phyloP scores from a whole-genome alignment of 2,797 vertebrate genomes.

The Microcaecilia unicolor region DNA sequence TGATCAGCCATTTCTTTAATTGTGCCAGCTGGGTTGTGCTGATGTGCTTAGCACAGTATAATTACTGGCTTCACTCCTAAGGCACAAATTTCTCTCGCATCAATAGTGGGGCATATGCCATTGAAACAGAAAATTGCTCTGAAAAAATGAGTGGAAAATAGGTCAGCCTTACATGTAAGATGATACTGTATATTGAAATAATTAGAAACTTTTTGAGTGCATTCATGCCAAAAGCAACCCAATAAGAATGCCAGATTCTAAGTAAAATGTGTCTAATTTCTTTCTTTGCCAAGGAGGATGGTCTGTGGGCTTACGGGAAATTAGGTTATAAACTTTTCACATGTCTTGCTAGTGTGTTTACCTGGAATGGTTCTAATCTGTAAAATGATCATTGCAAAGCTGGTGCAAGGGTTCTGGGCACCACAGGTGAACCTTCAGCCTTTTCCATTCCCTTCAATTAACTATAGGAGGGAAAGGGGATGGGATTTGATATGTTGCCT shows the following conservation, averaged over 20 bases:
- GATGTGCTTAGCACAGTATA: constrained; percentile 52
- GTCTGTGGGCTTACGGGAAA: constrained; percentile 20
- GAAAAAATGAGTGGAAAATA: constrained; percentile 35
- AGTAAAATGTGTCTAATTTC: constrained; percentile 44
- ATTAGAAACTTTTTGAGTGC: constrained; percentile 30
- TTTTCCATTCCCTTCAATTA: no score
- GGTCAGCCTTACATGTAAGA: constrained; percentile 26
- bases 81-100: constrained; percentile 28
- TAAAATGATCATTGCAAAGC: no score
- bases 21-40: constrained; percentile 52
- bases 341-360: constrained; percentile 11
- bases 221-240: constrained; percentile 32
- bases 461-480: no score
- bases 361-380: constrained; percentile 28
- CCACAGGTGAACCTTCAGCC: no score
- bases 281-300: constrained; percentile 31
- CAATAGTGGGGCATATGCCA: constrained; percentile 37
- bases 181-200: constrained; percentile 36
- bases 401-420: no score
- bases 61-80: constrained; percentile 42
- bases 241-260: constrained; percentile 42
- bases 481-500: no score
- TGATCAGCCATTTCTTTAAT: constrained; percentile 73
- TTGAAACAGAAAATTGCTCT: constrained; percentile 37
- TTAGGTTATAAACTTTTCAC: constrained; percentile 14